Conservation (phyloP, 1,140 invertebrate genomes). For the Bombus vancouverensis region DNA sequence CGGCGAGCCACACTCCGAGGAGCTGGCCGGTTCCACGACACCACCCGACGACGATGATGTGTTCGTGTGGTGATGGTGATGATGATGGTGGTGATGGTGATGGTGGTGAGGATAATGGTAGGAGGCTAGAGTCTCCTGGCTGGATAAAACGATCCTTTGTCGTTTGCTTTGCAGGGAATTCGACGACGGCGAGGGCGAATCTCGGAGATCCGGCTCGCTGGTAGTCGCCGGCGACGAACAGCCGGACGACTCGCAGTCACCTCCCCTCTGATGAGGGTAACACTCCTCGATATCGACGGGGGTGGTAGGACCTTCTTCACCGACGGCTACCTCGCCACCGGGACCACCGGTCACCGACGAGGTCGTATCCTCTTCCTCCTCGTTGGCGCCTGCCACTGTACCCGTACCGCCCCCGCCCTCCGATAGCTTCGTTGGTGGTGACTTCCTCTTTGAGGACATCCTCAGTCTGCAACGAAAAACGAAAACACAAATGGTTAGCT, state of each 20-base stretch:
- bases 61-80: conserved; percentile 70
- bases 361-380: conserved; percentile 84
- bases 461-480: conserved; percentile 86
- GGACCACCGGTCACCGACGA: conserved; percentile 80
- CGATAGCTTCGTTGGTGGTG: conserved; percentile 94
- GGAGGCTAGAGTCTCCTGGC: conserved; percentile 66
- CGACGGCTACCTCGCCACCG: conserved; percentile 61
- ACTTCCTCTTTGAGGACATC: conserved; percentile 97
- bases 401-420: conserved; percentile 86
- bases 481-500: conserved; percentile 65
- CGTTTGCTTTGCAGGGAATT: conserved; percentile 75
- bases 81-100: conserved; percentile 69
- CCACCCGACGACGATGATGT: conserved; percentile 73
- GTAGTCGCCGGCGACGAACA: conserved; percentile 79
- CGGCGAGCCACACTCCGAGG: conserved; percentile 88
- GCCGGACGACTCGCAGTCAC: conserved; percentile 76
- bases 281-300: conserved; percentile 74
- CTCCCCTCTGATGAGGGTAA: conserved; percentile 70
- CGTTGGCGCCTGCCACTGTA: conserved; percentile 84
- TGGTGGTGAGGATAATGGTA: conserved; percentile 67
- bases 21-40: conserved; percentile 82
- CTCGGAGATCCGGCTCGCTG: conserved; percentile 77
- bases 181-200: conserved; percentile 77
- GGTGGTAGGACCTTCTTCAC: conserved; percentile 70
- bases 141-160: conserved; percentile 72